A percentile compares a stretch with the other conserved stretches of the same genome.
Evolutionary conservation across 2,113 vertebrate genomes (phyloP).

Genomic region (Erythrocebus patas): DNA sequence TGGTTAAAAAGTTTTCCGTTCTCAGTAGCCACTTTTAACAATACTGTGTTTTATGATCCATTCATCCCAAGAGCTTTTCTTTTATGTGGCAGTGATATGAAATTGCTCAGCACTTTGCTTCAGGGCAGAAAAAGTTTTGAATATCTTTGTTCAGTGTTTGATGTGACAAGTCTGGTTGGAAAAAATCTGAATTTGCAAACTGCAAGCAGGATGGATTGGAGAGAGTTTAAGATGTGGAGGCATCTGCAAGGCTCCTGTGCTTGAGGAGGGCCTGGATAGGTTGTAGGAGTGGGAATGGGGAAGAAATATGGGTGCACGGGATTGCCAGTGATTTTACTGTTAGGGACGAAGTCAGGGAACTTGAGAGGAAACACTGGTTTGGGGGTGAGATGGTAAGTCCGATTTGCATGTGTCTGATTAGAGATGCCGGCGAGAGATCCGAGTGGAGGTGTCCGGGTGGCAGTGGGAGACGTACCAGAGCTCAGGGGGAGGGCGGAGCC

Average conservation of each 20-base stretch:
- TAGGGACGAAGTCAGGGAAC: not conserved
- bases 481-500: not conserved
- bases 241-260: not conserved
- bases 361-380: not conserved
- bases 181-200: not conserved
- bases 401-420: not conserved
- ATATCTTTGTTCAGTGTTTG: not conserved
- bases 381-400: not conserved
- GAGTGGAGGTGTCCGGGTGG: accelerated
- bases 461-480: not conserved
- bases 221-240: not conserved
- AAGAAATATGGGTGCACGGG: not conserved
- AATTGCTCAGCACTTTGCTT: not conserved
- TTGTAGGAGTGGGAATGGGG: accelerated
- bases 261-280: not conserved
- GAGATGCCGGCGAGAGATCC: not conserved
- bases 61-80: not conserved
- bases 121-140: not conserved
- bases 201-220: not conserved
- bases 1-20: not conserved
- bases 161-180: not conserved
- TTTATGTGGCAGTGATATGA: not conserved
- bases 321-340: too few relatives aligned
- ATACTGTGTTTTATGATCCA: not conserved
- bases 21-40: conserved; percentile 35